Base-by-base conservation (phyloP, 35 echinoderm and acorn worm genomes). In the Patiria miniata region DNA sequence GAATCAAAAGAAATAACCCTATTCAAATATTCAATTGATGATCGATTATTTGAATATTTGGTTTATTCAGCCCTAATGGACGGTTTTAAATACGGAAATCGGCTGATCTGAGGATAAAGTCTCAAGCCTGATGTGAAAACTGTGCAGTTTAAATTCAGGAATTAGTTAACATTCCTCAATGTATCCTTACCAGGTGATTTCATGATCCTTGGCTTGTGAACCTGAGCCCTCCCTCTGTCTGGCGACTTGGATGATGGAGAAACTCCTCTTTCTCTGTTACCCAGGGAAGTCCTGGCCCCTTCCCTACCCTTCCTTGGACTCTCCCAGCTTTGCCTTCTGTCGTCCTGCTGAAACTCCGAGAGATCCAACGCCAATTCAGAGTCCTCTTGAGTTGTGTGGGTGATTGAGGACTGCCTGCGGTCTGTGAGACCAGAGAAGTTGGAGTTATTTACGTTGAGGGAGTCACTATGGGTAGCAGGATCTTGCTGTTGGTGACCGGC, bases 331-430 rank as follows among this genome's bases (percentile, higher is more conserved):
- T 47, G 4, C 42, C 42, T 12, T 47, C 42, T 12, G 12, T 6
- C 42, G 1, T 16, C 65, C 65, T 60, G 19, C 57, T 73, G 65
- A 12, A 73, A 14, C 65, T 73, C 65, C 1, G 65, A 73, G 21
- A 73, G 65, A 73, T 30, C 29, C 26, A 73, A 30, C 26, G 23
- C 34, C 29, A 78, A 52, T 26, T 78, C 23, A 37, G 47, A 77
- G 73, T 77, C 50, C 30, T 56, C 69, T 87, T 52, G 68, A 87
- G 85, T 33, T 30, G 68, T 12, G 39, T 91, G 39, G 38, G 29
- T n/a, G 38, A 78, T 42, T 52, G 33, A 44, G 14, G 65, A 73
- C 1, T 73, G 65, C 26, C 34, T 23, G 44, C 5, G 50, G 5
- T 85, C 42, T 12, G 42, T 47, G 42, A 47, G 42, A 51, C 68